Percentiles rank a stretch among this genome's conserved stretches.
Conservation (phyloP, 1,140 invertebrate genomes). For the Drosophila tsacasi region DNA sequence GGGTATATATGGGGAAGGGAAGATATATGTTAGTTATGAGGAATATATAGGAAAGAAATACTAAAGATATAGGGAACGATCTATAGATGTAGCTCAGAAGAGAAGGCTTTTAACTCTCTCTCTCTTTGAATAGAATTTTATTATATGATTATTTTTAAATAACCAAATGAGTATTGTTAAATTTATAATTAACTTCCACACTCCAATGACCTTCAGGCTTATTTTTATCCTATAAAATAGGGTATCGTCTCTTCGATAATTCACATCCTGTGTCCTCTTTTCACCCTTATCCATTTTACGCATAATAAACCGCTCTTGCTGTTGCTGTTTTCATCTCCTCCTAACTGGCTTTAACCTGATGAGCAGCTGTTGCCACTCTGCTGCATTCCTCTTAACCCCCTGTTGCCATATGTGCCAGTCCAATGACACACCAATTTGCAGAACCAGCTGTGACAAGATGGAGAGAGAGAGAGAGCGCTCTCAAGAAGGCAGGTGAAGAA, state of each 20-base stretch:
- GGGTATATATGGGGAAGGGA: background rate
- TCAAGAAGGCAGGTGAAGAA: conserved; percentile 1
- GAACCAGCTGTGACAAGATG: conserved; percentile 35
- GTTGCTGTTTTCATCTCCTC: conserved; percentile 19
- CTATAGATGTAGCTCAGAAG: background rate
- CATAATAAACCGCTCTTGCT: conserved; percentile 58
- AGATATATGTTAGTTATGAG: background rate
- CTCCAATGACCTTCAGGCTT: background rate
- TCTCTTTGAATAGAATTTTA: background rate
- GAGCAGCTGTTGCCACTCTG: conserved; percentile 65
- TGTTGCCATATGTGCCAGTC: conserved; percentile 25
- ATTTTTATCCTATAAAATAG: background rate
- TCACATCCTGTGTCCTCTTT: background rate
- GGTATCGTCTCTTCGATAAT: background rate
- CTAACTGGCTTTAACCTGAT: conserved; percentile 23
- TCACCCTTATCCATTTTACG: conserved; percentile 30
- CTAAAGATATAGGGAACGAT: background rate
- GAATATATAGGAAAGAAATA: background rate
- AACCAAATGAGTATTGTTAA: background rate
- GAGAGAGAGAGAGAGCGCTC: background rate
- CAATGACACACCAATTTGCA: conserved; percentile 64
- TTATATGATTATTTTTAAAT: background rate
- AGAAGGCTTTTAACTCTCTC: background rate
- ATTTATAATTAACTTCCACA: background rate
- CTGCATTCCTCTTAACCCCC: conserved; percentile 43